A percentile compares a stretch with the other conserved stretches of the same genome.
Evolutionary conservation across 2,888 invertebrate genomes (phyloP).

Genomic region (Phytoseiulus persimilis): DNA sequence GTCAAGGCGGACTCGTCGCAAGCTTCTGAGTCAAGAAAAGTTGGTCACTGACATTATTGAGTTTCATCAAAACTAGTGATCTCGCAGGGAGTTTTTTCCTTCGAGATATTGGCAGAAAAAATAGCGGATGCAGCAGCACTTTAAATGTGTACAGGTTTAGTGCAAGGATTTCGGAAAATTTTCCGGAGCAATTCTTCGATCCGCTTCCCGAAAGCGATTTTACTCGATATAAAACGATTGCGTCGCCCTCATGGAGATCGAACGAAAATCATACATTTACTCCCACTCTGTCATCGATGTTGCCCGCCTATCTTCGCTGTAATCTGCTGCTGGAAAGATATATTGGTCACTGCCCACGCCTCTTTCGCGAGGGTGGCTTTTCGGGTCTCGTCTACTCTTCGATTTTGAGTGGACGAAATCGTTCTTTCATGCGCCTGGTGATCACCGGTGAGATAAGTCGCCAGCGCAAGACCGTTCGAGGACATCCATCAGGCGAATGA

Average conservation of each 20-base stretch:
- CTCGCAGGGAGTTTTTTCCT: too few relatives aligned
- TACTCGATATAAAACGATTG: neutral
- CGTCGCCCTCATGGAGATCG: neutral
- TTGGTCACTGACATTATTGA: too few relatives aligned
- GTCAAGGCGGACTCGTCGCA: too few relatives aligned
- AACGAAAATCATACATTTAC: neutral
- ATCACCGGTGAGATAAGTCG: neutral
- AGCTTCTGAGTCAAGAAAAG: too few relatives aligned
- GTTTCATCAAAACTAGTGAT: too few relatives aligned
- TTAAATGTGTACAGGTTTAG: too few relatives aligned
- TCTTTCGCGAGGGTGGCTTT: neutral
- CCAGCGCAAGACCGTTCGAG: neutral
- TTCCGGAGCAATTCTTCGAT: too few relatives aligned
- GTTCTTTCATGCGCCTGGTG: neutral
- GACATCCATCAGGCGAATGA: neutral
- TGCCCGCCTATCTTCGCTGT: neutral
- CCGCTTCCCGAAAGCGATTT: neutral
- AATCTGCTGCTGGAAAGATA: slow-evolving; percentile 5
- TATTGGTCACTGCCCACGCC: neutral
- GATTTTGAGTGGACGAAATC: neutral
- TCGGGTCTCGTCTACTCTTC: neutral
- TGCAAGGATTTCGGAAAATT: too few relatives aligned
- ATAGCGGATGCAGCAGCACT: too few relatives aligned
- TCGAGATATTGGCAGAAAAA: too few relatives aligned
- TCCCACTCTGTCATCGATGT: neutral